A percentile compares a stretch with the other conserved stretches of the same genome.
These are phyloP conservation scores for Loriculus beryllinus DNA, from an alignment of 2,797 vertebrate genomes.

Conservation along the genomic window DNA sequence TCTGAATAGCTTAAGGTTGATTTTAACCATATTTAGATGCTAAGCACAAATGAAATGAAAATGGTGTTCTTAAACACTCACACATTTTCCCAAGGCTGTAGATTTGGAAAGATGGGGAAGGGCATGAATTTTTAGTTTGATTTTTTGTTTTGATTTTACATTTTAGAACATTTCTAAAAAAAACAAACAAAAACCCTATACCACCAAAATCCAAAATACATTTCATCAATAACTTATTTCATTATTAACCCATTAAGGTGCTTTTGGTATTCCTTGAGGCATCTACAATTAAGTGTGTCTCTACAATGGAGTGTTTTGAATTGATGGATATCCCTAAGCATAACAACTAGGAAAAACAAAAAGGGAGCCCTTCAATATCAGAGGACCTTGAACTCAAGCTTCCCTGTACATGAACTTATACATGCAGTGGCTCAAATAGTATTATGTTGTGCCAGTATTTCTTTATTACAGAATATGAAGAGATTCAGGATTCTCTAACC, in stretches of 20 bases:
- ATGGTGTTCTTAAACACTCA: background rate
- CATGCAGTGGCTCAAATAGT: background rate
- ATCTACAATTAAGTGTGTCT: background rate
- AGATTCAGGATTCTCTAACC: background rate
- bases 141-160: background rate
- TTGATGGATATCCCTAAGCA: background rate
- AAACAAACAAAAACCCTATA: background rate
- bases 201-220: background rate
- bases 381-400: background rate
- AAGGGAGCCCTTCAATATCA: background rate
- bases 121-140: background rate
- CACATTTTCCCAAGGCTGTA: background rate
- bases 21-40: background rate
- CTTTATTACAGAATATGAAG: background rate
- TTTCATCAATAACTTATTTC: background rate
- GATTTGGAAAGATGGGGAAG: background rate
- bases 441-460: background rate
- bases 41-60: background rate
- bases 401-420: background rate
- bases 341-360: background rate
- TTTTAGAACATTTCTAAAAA: background rate
- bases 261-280: background rate
- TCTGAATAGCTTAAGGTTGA: background rate
- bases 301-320: background rate
- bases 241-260: background rate